These are phyloP conservation scores for Drosophila paranaensis DNA, from an alignment of 2,888 invertebrate genomes.

Conservation along the genomic window DNA sequence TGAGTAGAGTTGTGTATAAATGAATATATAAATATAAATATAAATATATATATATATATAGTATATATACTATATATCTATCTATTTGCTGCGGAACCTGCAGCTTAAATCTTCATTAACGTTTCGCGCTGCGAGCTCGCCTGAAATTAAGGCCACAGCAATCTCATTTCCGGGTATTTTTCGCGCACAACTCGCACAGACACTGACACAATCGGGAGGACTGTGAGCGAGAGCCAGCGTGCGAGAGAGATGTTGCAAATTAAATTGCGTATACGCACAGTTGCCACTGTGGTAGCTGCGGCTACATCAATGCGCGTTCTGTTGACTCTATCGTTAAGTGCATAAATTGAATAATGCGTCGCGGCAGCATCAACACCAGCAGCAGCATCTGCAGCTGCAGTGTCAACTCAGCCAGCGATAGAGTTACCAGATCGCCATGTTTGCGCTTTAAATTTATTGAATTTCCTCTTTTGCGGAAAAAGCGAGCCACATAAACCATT, in stretches of 20 bases:
- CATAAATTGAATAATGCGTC: conserved; percentile 69
- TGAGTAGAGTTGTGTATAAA: background rate
- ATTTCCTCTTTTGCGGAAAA: conserved; percentile 48
- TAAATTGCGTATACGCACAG: conserved; percentile 74
- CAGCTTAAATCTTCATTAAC: conserved; percentile 49
- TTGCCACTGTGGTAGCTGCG: conserved; percentile 52
- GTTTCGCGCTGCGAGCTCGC: conserved; percentile 15
- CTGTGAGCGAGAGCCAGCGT: background rate
- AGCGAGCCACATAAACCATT: conserved; percentile 43
- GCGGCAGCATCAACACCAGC: conserved; percentile 13
- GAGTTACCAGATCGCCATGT: conserved; percentile 48
- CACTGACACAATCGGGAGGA: background rate
- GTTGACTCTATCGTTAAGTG: conserved; percentile 71
- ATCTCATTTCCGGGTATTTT: conserved; percentile 70
- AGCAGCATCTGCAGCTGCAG: conserved; percentile 28
- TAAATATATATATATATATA: background rate
- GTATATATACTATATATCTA: background rate
- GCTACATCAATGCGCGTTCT: conserved; percentile 31
- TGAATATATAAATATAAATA: conserved; percentile 1
- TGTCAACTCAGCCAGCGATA: conserved; percentile 44
- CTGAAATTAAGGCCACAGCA: conserved; percentile 65
- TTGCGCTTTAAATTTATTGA: conserved; percentile 52
- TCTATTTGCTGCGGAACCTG: background rate
- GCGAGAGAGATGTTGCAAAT: conserved; percentile 51
- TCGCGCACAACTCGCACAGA: conserved; percentile 19